Conservation (phyloP, 2,888 invertebrate species). For the Phorcus lineatus region DNA sequence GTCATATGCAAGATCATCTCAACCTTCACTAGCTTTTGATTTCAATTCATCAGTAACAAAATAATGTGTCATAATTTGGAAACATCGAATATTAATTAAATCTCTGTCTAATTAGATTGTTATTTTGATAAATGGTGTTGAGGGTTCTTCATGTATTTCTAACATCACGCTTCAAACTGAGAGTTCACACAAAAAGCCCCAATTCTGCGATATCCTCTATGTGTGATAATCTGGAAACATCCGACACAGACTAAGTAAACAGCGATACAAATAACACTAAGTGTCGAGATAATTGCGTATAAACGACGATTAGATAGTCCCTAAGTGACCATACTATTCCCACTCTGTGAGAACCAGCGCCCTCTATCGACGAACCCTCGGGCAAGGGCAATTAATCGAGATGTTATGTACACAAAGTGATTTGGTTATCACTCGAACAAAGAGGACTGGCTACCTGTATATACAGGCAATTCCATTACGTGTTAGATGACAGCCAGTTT, state of each 20-base stretch:
- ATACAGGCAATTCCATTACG: no score
- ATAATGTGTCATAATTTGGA: not conserved
- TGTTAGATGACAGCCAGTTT: no score
- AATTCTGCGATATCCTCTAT: no score
- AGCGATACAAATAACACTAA: not conserved
- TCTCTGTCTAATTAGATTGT: no score
- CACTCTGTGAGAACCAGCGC: not conserved
- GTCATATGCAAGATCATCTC: no score
- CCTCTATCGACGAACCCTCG: not conserved
- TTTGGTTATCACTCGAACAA: not conserved
- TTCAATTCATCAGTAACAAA: no score
- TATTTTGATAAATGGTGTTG: no score
- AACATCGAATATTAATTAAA: not conserved
- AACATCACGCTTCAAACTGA: no score
- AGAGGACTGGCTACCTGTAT: no score
- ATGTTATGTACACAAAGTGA: not conserved
- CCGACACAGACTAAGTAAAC: not conserved
- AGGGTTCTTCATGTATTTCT: no score
- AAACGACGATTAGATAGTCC: not conserved
- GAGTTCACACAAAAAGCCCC: no score
- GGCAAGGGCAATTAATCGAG: not conserved
- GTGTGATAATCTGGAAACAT: not conserved
- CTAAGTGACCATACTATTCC: not conserved
- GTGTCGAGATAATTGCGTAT: not conserved
- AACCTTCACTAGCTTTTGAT: no score